Evolutionary conservation across 2,888 invertebrate species (phyloP).

Genomic region (Pseudococcus longispinus): DNA sequence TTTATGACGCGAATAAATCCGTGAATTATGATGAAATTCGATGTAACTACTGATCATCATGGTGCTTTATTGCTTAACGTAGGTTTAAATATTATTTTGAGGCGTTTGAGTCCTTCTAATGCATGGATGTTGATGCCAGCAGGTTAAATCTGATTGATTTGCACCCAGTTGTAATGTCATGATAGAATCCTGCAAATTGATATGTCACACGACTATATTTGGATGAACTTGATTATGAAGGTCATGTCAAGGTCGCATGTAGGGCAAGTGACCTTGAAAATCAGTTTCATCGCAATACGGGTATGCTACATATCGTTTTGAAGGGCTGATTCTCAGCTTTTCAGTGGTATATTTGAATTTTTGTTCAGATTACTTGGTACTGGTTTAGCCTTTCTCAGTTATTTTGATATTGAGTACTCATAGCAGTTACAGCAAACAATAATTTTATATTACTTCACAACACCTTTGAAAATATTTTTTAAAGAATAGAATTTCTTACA

Average conservation of each 20-base stretch:
- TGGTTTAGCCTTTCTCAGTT: neutral
- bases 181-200: neutral
- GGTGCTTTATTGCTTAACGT: neutral
- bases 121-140: neutral
- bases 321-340: neutral
- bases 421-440: neutral
- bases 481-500: neutral
- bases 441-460: neutral
- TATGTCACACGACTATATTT: slow-evolving; percentile 25
- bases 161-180: neutral
- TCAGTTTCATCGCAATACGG: neutral
- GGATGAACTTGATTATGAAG: neutral
- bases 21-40: neutral
- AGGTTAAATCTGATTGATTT: neutral
- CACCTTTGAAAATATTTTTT: neutral
- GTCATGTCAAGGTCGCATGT: neutral
- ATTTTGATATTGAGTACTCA: too few species aligned
- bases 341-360: neutral
- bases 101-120: neutral
- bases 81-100: neutral
- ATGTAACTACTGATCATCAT: neutral
- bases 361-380: neutral
- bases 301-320: neutral
- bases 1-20: neutral
- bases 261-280: neutral